Percentiles rank a stretch among this genome's conserved stretches.
These are phyloP conservation scores for Drosophila nikananu DNA, from an alignment of 1,140 invertebrate species.

Conservation along the genomic window DNA sequence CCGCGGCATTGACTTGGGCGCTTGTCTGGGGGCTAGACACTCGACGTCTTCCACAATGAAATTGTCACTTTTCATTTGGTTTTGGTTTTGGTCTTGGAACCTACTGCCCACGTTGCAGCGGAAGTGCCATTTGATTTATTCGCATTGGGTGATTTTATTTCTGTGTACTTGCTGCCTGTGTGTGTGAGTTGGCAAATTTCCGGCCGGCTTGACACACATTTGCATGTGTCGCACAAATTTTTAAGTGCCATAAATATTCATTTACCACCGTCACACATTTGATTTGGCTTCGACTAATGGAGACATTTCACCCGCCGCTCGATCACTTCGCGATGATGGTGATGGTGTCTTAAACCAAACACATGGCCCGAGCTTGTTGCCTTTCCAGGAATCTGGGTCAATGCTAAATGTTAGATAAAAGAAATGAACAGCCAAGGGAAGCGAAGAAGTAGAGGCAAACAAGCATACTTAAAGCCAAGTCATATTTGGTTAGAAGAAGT, in stretches of 20 bases:
- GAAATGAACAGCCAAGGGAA: not conserved
- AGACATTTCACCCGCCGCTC: slow-evolving; percentile 39
- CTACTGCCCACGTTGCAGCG: slow-evolving; percentile 59
- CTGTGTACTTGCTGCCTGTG: slow-evolving; percentile 26
- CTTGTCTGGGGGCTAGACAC: slow-evolving; percentile 25
- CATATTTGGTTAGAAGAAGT: slow-evolving; percentile 1
- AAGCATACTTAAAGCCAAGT: not conserved
- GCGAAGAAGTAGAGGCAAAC: not conserved
- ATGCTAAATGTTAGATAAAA: slow-evolving; percentile 49
- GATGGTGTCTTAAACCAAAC: slow-evolving; percentile 17
- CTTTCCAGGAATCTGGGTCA: slow-evolving; percentile 73
- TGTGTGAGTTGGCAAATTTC: slow-evolving; percentile 66
- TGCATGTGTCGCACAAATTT: slow-evolving; percentile 54
- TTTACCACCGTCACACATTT: slow-evolving; percentile 23
- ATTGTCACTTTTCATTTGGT: slow-evolving; percentile 71
- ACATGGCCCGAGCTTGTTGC: slow-evolving; percentile 42
- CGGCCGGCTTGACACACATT: slow-evolving; percentile 74
- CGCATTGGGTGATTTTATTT: slow-evolving; percentile 57
- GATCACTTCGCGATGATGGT: slow-evolving; percentile 17
- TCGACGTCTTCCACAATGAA: slow-evolving; percentile 71
- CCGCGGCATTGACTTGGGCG: slow-evolving; percentile 50
- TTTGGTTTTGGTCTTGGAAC: not conserved
- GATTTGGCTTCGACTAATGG: slow-evolving; percentile 60
- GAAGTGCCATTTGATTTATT: slow-evolving; percentile 79
- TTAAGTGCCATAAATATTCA: slow-evolving; percentile 59